A percentile compares a stretch with the other conserved stretches of the same genome.
These are phyloP conservation scores for Andrena chrysosceles DNA, from an alignment of 2,888 invertebrate species.

Conservation along the genomic window DNA sequence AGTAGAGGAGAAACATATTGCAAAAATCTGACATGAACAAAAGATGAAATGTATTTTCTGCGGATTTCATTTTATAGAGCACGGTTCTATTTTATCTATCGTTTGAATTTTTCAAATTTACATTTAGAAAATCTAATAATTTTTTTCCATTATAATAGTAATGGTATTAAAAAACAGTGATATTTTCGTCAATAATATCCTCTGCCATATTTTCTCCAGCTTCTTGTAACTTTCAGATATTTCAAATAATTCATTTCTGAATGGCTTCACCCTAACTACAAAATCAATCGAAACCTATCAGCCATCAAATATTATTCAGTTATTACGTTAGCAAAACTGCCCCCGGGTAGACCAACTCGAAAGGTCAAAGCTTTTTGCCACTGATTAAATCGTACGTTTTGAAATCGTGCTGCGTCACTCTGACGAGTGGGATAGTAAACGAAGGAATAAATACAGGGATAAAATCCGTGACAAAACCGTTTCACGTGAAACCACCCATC, in stretches of 20 bases:
- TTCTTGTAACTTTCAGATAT: no score
- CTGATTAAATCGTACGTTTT: background rate
- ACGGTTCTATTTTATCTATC: no score
- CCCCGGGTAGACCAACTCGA: constrained; percentile 4
- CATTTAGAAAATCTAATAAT: no score
- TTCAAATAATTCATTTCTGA: background rate
- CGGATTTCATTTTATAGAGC: no score
- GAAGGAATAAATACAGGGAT: background rate
- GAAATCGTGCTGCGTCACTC: background rate
- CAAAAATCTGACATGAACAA: no score
- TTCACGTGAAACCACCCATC: constrained; percentile 2
- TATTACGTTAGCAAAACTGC: background rate
- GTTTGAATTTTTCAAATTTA: no score
- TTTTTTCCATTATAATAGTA: no score
- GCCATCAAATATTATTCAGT: background rate
- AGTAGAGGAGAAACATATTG: no score
- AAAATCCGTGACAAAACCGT: background rate
- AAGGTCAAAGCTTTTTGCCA: background rate
- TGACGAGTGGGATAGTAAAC: background rate
- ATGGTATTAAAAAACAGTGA: no score
- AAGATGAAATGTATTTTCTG: no score
- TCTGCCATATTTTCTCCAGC: no score
- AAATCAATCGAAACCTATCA: background rate
- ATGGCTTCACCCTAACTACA: background rate
- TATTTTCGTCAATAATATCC: no score